phyloP scores from a whole-genome alignment of 2,113 vertebrate genomes.

The Ranitomeya variabilis region DNA sequence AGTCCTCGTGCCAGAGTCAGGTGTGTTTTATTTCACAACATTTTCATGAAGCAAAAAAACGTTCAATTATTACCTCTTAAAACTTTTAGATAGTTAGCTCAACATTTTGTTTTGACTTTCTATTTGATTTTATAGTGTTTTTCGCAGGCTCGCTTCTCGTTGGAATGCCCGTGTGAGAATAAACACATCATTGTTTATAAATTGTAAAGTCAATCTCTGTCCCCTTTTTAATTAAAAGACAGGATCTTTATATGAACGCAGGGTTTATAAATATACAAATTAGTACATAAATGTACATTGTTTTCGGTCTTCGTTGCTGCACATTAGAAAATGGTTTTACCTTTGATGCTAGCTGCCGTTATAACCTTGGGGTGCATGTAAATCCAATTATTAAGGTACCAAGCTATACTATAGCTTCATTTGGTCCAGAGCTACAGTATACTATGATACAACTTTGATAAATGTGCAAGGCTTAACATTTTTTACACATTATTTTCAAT shows the following conservation, averaged over 20 bases:
- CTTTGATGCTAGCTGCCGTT: background rate
- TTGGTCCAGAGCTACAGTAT: background rate
- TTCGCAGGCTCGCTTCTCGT: slow-evolving; percentile 33
- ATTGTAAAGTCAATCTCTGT: slow-evolving; percentile 28
- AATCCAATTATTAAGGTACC: too few species aligned
- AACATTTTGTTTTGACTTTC: slow-evolving; percentile 57
- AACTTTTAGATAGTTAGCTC: slow-evolving; percentile 59
- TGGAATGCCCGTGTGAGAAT: slow-evolving; percentile 42
- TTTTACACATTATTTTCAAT: too few species aligned
- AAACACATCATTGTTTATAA: slow-evolving; percentile 51
- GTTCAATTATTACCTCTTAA: slow-evolving; percentile 59
- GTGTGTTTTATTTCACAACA: slow-evolving; percentile 60
- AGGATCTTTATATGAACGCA: slow-evolving; percentile 38
- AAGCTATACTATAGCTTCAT: background rate
- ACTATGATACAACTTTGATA: background rate
- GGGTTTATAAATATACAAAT: slow-evolving; percentile 43
- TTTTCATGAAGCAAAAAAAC: slow-evolving; percentile 55
- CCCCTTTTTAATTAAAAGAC: slow-evolving; percentile 47
- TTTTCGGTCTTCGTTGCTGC: background rate
- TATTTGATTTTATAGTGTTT: slow-evolving; percentile 52
- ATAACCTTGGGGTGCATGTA: background rate
- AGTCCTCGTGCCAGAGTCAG: slow-evolving; percentile 49
- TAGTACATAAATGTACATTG: slow-evolving; percentile 32
- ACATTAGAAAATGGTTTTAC: background rate
- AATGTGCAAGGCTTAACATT: background rate